These are phyloP conservation scores for Astropecten irregularis DNA, from an alignment of 53 echinoderm and acorn worm species.

Conservation along the genomic window DNA sequence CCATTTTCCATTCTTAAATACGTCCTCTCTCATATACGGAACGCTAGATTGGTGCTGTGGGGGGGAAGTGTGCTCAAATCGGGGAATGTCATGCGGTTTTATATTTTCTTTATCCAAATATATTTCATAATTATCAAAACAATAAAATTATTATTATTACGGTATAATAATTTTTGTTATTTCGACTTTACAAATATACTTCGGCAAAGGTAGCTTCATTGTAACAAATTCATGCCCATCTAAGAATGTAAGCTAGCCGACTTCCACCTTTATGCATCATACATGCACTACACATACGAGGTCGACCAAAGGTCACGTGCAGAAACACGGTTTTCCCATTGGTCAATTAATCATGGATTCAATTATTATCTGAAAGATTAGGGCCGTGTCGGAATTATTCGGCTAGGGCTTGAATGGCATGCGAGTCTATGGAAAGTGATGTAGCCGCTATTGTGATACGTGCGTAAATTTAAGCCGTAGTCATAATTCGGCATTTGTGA, in stretches of 20 bases:
- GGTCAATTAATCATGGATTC: conserved; percentile 69
- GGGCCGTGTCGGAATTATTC: no score
- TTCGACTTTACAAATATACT: no score
- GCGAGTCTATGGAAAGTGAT: no score
- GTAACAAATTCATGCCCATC: no score
- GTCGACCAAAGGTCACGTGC: conserved; percentile 67
- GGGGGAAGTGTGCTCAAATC: conserved; percentile 14
- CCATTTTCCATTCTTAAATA: conserved; percentile 66
- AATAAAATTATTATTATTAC: no score
- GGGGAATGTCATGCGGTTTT: neutral
- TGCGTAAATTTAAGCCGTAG: no score
- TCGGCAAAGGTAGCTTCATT: no score
- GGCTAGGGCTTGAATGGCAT: no score
- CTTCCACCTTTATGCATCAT: conserved; percentile 19
- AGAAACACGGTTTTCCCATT: conserved; percentile 47
- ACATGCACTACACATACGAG: conserved; percentile 4
- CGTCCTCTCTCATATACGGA: conserved; percentile 28
- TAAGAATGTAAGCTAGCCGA: neutral
- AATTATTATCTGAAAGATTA: conserved; percentile 46
- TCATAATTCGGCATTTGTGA: no score
- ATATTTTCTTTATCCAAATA: neutral
- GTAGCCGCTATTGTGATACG: no score
- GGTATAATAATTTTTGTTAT: no score
- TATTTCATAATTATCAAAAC: neutral
- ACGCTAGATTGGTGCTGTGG: conserved; percentile 19